Percentiles rank a stretch among this genome's conserved stretches.
Evolutionary conservation across 2,888 invertebrate species (phyloP).

Genomic region (Chaetogeoica ovagalla): DNA sequence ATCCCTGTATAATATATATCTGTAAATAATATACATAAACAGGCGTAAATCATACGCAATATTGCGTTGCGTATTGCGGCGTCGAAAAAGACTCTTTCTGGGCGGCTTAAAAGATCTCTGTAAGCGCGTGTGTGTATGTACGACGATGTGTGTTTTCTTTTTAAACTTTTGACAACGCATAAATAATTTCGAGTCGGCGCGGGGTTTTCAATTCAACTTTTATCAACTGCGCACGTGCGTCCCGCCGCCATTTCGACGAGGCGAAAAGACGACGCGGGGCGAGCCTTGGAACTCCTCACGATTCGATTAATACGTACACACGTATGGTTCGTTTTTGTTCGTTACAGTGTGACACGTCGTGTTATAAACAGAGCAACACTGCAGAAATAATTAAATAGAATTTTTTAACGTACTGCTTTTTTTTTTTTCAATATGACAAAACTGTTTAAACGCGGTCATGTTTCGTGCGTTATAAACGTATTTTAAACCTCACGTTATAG

Average conservation of each 20-base stretch:
- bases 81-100: constrained; percentile 36
- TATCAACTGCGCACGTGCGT: constrained; percentile 29
- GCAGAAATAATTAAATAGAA: too few relatives aligned
- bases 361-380: too few relatives aligned
- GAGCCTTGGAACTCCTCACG: not conserved
- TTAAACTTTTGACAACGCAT: constrained; percentile 49
- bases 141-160: constrained; percentile 24
- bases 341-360: too few relatives aligned
- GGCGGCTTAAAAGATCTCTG: constrained; percentile 1
- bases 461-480: too few relatives aligned
- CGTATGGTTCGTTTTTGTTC: too few relatives aligned
- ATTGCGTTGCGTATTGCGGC: not conserved
- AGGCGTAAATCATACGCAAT: constrained; percentile 36
- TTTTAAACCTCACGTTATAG: too few relatives aligned
- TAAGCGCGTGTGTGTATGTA: not conserved
- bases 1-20: too few relatives aligned
- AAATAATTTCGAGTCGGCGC: constrained; percentile 12
- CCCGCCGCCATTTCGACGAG: not conserved
- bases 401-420: too few relatives aligned
- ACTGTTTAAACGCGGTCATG: too few relatives aligned
- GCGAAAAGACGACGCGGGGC: not conserved
- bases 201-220: constrained; percentile 45
- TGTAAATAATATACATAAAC: not conserved
- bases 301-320: constrained; percentile 9
- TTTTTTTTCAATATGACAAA: too few relatives aligned